A percentile compares a stretch with the other conserved stretches of the same genome.
These are phyloP conservation scores for Leucoraja ocellata DNA, from an alignment of 2,797 vertebrate genomes.

Conservation along the genomic window DNA sequence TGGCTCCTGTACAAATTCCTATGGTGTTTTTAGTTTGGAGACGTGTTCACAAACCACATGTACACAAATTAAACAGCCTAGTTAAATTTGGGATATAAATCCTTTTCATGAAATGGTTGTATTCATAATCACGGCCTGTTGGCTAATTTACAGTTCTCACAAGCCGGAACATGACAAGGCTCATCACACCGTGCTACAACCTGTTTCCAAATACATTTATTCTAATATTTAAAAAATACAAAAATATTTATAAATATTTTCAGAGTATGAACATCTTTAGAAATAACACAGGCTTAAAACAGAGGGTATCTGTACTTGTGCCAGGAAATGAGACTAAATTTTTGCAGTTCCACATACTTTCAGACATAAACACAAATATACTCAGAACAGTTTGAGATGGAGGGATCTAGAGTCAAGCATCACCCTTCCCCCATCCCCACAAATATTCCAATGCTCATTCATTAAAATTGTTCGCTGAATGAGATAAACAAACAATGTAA, in stretches of 20 bases:
- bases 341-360: neutral
- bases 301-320: neutral
- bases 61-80: neutral
- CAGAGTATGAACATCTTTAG: neutral
- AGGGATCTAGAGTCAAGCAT: neutral
- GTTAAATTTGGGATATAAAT: neutral
- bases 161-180: neutral
- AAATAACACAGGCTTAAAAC: neutral
- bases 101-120: neutral
- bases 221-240: neutral
- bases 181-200: neutral
- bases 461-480: neutral
- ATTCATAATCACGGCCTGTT: neutral
- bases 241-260: neutral
- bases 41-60: neutral
- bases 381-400: neutral
- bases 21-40: neutral
- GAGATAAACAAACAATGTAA: neutral
- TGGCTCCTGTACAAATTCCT: neutral
- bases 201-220: neutral
- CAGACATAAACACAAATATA: neutral
- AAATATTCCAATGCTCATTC: no score
- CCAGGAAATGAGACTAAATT: neutral
- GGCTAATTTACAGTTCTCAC: neutral
- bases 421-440: no score